These are phyloP conservation scores for Rhimphoctona megacephalus DNA, from an alignment of 2,888 invertebrate species.

Conservation along the genomic window DNA sequence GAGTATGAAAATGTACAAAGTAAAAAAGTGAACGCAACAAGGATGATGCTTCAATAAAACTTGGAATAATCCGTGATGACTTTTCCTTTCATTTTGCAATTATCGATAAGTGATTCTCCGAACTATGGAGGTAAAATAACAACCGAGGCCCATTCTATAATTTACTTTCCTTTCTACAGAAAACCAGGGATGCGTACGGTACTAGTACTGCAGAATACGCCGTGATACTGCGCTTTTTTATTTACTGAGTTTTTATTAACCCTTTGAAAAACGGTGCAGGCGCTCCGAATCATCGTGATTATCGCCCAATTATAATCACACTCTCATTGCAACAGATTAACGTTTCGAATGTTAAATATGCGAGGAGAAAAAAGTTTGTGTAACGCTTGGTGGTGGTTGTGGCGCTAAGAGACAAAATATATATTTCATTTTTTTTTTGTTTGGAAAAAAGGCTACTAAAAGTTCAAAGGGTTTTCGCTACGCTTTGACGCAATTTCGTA, in stretches of 20 bases:
- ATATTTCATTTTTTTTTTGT: conserved; percentile 18
- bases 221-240: background rate
- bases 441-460: conserved; percentile 7
- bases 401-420: conserved; percentile 6
- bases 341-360: background rate
- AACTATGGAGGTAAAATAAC: conserved; percentile 6
- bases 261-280: conserved; percentile 4
- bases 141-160: background rate
- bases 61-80: background rate
- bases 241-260: conserved; percentile 1
- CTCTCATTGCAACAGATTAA: background rate
- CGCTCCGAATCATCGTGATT: background rate
- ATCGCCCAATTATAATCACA: background rate
- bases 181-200: no score
- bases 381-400: conserved; percentile 20
- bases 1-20: background rate
- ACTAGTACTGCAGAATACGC: no score
- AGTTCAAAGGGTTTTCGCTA: conserved; percentile 36
- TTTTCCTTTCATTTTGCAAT: conserved; percentile 6
- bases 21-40: background rate
- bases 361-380: background rate
- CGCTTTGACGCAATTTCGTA: background rate
- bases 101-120: conserved; percentile 20
- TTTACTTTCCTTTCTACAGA: background rate
- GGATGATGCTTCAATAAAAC: background rate